These are phyloP conservation scores for Coleophora deauratella DNA, from an alignment of 2,888 invertebrate species.

Conservation along the genomic window DNA sequence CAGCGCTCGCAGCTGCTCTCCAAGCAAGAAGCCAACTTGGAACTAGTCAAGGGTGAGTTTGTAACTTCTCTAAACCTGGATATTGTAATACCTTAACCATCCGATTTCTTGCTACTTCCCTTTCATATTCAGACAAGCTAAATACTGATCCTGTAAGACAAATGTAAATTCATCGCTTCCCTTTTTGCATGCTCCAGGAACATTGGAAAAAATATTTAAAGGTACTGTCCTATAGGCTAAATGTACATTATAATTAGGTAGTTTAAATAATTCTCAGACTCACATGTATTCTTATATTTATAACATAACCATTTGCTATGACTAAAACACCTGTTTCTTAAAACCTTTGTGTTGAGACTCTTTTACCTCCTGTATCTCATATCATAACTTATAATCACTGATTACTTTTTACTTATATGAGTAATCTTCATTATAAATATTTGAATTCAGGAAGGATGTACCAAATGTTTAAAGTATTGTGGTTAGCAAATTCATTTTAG, in stretches of 20 bases:
- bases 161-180: slow-evolving; percentile 51
- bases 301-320: too few species aligned
- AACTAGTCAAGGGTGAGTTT: slow-evolving; percentile 88
- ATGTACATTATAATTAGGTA: slow-evolving; percentile 16
- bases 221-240: slow-evolving; percentile 74
- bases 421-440: too few species aligned
- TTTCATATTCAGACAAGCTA: slow-evolving; percentile 36
- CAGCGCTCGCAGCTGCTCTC: slow-evolving; percentile 87
- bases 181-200: slow-evolving; percentile 77
- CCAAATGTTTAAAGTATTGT: too few species aligned
- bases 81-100: not conserved
- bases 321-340: slow-evolving; percentile 1
- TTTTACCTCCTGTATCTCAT: slow-evolving; percentile 3
- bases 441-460: too few species aligned
- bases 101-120: slow-evolving; percentile 36
- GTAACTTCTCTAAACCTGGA: not conserved
- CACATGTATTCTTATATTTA: not conserved
- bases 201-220: slow-evolving; percentile 79
- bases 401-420: too few species aligned
- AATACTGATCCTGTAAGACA: slow-evolving; percentile 28
- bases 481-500: too few species aligned
- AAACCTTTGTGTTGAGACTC: not conserved
- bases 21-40: slow-evolving; percentile 94
- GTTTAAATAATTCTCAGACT: not conserved
- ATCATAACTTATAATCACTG: too few species aligned